Evolutionary conservation across 2,888 invertebrate species (phyloP), one percentile per base, ranked within the genome.

Genomic region (Thereva unica): DNA sequence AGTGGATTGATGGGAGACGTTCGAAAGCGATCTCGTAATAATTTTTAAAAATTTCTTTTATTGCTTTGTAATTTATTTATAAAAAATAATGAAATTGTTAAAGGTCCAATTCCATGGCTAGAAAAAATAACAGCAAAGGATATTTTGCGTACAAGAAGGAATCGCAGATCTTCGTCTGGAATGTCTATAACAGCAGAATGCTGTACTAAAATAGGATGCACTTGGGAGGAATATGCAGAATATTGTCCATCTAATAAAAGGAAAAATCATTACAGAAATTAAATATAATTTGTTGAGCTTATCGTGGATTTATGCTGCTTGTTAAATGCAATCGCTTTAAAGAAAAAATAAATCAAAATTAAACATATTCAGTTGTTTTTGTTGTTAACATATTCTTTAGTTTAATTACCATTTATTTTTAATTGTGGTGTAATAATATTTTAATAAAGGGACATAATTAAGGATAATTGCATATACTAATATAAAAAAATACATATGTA

Each of bases 141-240:
- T 76, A 50, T 79, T 64, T 66, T 78, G 8, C 73, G 77, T 3
- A 76, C 74, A 41, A 70, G 83, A 40, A 73, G 76, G 69, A 7
- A 75, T 72, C 5, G 79, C 7, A 53, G 53, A 47, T 34, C 40
- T 38, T 61, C 59, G 34, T 47, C 41, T 12, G 44, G 57, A 35
- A 35, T 9, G 10, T 82, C 85, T 5, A 86, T 86, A 45, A 86
- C 86, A 9, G 81, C 83, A 50, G 86, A 86, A 76, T 86, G 86
- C 71, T 86, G 86, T 76, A 84, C 84, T 71, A 82, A 82, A 49
- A 76, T 81, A 3, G 84, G 84, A 38, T 86, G 86, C 73, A 86
- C 85, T 61, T 86, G 86, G 86, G 86, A 86, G 74, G 86, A 86
- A 75, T 86, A 86, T 72, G 86, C 86, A 5, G 86, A 86, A 76